A percentile compares a stretch with the other conserved stretches of the same genome.
Evolutionary conservation across 2,113 vertebrate genomes (phyloP).

Genomic region (Oryzias melastigma): DNA sequence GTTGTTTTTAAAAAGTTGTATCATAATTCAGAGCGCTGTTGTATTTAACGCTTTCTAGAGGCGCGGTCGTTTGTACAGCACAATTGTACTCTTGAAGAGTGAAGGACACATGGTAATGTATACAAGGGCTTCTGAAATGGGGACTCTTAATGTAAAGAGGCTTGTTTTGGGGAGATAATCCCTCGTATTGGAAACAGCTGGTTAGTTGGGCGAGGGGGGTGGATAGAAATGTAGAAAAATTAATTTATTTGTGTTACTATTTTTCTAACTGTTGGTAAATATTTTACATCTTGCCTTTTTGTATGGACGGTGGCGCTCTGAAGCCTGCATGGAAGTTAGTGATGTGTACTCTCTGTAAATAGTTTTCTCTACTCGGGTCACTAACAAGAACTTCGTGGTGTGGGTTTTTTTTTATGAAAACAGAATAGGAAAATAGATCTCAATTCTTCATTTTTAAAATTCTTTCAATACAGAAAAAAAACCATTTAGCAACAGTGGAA

Average conservation of each 20-base stretch:
- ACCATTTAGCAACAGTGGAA: too few relatives aligned
- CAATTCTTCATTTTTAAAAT: slow-evolving; percentile 41
- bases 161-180: slow-evolving; percentile 11
- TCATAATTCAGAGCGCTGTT: slow-evolving; percentile 40
- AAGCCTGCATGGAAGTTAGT: slow-evolving; percentile 72
- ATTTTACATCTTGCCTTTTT: slow-evolving; percentile 71
- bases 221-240: slow-evolving; percentile 67
- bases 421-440: slow-evolving; percentile 40
- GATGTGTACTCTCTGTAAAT: slow-evolving; percentile 54
- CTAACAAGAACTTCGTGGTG: slow-evolving; percentile 22
- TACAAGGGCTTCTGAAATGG: slow-evolving; percentile 29
- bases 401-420: slow-evolving; percentile 52
- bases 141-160: slow-evolving; percentile 34
- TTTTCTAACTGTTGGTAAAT: slow-evolving; percentile 77
- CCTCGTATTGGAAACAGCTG: slow-evolving; percentile 41
- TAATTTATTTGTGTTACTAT: slow-evolving; percentile 80
- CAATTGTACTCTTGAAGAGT: slow-evolving; percentile 21
- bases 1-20: slow-evolving; percentile 28
- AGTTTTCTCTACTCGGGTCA: slow-evolving; percentile 50
- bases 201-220: slow-evolving; percentile 22
- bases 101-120: slow-evolving; percentile 36
- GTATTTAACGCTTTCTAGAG: slow-evolving; percentile 30
- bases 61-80: slow-evolving; percentile 12
- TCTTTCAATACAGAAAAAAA: background rate
- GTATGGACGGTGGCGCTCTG: slow-evolving; percentile 55